Evolutionary conservation across 2,888 invertebrate species (phyloP).

Genomic region (Polietes domitor): DNA sequence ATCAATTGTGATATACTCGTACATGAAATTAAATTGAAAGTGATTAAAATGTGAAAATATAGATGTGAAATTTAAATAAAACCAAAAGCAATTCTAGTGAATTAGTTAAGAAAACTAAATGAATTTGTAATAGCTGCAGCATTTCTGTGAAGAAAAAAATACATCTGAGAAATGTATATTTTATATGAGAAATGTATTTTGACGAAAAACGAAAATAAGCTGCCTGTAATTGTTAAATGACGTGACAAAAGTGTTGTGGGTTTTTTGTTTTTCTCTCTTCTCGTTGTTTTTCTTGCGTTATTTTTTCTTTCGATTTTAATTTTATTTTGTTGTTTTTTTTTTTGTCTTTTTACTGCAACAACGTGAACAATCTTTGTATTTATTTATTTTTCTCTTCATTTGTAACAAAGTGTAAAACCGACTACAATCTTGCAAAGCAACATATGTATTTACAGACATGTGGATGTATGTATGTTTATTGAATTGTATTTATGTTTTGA

Average conservation of each 20-base stretch:
- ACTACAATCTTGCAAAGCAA: constrained; percentile 28
- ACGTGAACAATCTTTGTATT: neutral
- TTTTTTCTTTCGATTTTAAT: no score
- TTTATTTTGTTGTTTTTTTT: neutral
- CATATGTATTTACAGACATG: neutral
- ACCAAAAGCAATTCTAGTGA: neutral
- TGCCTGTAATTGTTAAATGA: constrained; percentile 12
- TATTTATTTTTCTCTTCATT: neutral
- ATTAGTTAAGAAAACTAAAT: no score
- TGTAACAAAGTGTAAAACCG: neutral
- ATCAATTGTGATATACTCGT: neutral
- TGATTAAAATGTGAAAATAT: neutral
- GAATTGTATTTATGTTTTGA: neutral
- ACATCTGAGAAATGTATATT: no score
- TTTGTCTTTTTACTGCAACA: neutral
- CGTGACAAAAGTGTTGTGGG: constrained; percentile 28
- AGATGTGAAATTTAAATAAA: neutral
- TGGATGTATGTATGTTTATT: neutral
- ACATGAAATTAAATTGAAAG: constrained; percentile 28
- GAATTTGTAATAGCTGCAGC: no score
- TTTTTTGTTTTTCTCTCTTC: neutral
- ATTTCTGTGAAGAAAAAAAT: neutral
- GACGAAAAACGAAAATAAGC: neutral
- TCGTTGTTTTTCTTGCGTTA: neutral
- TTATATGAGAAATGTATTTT: neutral